Evolutionary conservation across 2,888 invertebrate species (phyloP).

Genomic region (Epirrita christyi): DNA sequence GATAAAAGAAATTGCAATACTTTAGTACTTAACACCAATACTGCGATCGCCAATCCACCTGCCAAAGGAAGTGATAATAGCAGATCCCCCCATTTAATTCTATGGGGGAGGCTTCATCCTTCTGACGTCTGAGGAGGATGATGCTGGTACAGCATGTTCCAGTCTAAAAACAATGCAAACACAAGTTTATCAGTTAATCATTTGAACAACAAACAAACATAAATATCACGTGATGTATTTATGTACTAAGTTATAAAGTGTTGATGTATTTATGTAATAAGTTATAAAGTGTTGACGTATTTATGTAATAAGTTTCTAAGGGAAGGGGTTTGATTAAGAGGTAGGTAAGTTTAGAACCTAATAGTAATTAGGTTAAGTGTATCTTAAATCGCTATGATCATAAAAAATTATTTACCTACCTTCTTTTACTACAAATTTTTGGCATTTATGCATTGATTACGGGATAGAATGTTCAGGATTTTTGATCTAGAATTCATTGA

Average conservation of each 20-base stretch:
- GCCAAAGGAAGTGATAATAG: too few relatives aligned
- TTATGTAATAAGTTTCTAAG: conserved; percentile 42
- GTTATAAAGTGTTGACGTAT: conserved; percentile 39
- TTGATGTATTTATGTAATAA: not conserved
- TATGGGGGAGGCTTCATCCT: too few relatives aligned
- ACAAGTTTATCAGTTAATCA: conserved; percentile 25
- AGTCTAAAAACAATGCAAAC: not conserved
- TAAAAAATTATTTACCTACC: too few relatives aligned
- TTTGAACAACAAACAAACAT: conserved; percentile 48
- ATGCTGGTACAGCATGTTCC: not conserved
- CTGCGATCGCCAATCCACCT: too few relatives aligned
- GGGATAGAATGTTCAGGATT: too few relatives aligned
- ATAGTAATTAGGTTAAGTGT: conserved; percentile 8
- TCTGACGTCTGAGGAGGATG: too few relatives aligned
- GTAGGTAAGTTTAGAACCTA: conserved; percentile 6
- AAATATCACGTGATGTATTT: conserved; percentile 52
- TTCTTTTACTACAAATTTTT: too few relatives aligned
- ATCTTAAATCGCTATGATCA: not conserved
- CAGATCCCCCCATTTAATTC: too few relatives aligned
- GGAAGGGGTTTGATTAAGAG: conserved; percentile 8
- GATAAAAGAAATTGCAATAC: too few relatives aligned
- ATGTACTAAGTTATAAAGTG: conserved; percentile 41
- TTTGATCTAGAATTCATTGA: too few relatives aligned
- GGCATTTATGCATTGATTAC: too few relatives aligned
- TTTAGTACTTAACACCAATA: too few relatives aligned